These are phyloP conservation scores for Elachura formosa DNA, from an alignment of 2,113 vertebrate species.

Conservation along the genomic window DNA sequence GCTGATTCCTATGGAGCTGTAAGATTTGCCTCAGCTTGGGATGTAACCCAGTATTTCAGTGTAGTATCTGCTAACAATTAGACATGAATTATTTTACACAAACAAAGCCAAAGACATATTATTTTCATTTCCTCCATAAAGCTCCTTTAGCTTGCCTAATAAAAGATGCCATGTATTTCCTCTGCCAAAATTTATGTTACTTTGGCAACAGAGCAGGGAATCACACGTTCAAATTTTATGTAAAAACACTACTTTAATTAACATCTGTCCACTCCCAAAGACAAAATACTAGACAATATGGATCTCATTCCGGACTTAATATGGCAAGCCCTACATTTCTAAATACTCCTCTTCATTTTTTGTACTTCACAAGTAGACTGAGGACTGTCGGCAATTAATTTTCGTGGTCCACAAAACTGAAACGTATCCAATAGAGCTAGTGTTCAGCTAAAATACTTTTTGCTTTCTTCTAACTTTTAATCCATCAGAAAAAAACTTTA, in stretches of 20 bases:
- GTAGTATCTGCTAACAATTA: conserved; percentile 27
- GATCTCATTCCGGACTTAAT: not conserved
- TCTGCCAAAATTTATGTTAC: not conserved
- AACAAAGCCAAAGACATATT: not conserved
- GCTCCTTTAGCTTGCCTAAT: not conserved
- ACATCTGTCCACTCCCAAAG: not conserved
- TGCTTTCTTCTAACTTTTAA: not conserved
- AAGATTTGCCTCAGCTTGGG: not conserved
- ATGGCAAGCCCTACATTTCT: not conserved
- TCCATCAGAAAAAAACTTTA: not conserved
- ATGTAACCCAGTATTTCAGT: not conserved
- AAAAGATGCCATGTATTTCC: not conserved
- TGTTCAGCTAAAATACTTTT: not conserved
- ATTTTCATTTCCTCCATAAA: conserved; percentile 6
- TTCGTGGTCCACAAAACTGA: not conserved
- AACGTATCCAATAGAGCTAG: not conserved
- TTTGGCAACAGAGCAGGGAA: not conserved
- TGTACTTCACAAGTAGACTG: not conserved
- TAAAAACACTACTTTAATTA: conserved; percentile 31
- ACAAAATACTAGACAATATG: not conserved
- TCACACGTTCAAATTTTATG: not conserved
- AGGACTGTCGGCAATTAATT: not conserved
- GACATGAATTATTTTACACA: not conserved
- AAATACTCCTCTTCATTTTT: not conserved
- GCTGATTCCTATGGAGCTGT: not conserved